Conservation (phyloP, 2,797 vertebrate genomes). For the Aselliscus stoliczkanus region DNA sequence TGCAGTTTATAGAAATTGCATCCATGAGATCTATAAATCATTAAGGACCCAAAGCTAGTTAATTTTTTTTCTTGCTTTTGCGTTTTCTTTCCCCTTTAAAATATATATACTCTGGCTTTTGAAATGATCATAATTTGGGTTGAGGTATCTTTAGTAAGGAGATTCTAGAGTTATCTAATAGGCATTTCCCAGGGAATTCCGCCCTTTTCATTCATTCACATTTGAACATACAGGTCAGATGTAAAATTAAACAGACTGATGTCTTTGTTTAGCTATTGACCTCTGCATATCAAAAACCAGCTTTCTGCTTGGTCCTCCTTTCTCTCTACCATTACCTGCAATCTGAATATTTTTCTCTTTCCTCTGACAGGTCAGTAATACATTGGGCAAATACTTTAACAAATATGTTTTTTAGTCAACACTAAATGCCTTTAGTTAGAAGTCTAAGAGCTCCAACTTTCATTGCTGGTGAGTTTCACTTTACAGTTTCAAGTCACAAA, state of each 20-base stretch:
- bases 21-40: background rate
- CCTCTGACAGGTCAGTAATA: background rate
- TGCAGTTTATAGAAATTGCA: background rate
- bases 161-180: background rate
- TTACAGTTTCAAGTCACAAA: conserved; percentile 42
- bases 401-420: background rate
- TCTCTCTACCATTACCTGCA: background rate
- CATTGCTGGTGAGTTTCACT: background rate
- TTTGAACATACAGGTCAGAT: background rate
- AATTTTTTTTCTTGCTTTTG: background rate
- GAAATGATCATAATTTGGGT: background rate
- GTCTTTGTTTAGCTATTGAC: background rate
- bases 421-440: background rate
- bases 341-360: background rate
- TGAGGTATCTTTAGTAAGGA: background rate
- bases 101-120: background rate
- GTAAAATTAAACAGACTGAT: background rate
- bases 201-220: background rate
- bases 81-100: background rate
- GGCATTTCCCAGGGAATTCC: background rate
- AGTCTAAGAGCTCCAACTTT: background rate
- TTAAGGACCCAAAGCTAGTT: background rate
- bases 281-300: background rate
- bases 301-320: background rate
- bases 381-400: background rate